Evolutionary conservation across 2,113 vertebrate genomes (phyloP).

Genomic region (Oostethus manadensis): DNA sequence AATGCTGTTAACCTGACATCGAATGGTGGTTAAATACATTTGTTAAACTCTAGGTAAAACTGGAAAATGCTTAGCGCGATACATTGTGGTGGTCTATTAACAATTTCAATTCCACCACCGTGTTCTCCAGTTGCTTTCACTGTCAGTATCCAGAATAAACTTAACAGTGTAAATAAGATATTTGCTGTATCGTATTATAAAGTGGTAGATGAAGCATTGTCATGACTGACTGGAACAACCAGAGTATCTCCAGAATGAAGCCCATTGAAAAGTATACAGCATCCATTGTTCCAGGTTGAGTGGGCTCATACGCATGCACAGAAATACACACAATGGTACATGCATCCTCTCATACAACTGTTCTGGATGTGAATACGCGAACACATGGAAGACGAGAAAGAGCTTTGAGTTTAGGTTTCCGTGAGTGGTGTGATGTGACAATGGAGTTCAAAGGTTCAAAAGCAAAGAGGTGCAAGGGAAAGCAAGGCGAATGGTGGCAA

Average conservation of each 20-base stretch:
- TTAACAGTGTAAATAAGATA: background rate
- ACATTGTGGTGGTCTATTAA: no score
- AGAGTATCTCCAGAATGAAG: slow-evolving; percentile 66
- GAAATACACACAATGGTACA: slow-evolving; percentile 12
- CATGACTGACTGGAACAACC: slow-evolving; percentile 53
- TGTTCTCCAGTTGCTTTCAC: background rate
- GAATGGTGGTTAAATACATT: no score
- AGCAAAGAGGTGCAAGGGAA: slow-evolving; percentile 19
- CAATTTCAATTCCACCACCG: no score
- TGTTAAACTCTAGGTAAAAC: no score
- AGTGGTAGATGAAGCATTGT: slow-evolving; percentile 39
- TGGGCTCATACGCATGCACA: slow-evolving; percentile 22
- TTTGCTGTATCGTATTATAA: slow-evolving; percentile 2
- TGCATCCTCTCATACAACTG: slow-evolving; percentile 24
- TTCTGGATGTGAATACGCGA: slow-evolving; percentile 58
- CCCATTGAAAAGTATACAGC: slow-evolving; percentile 49
- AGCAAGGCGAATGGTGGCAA: background rate
- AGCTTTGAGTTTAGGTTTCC: slow-evolving; percentile 17
- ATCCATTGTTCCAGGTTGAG: slow-evolving; percentile 56
- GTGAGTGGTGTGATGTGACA: slow-evolving; percentile 11
- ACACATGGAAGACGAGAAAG: slow-evolving; percentile 37
- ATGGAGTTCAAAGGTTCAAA: slow-evolving; percentile 24
- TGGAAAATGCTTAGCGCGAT: no score
- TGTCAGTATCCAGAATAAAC: background rate
- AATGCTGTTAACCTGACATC: no score